These are phyloP conservation scores for Hesperia comma DNA, from an alignment of 2,888 invertebrate genomes.

Conservation along the genomic window DNA sequence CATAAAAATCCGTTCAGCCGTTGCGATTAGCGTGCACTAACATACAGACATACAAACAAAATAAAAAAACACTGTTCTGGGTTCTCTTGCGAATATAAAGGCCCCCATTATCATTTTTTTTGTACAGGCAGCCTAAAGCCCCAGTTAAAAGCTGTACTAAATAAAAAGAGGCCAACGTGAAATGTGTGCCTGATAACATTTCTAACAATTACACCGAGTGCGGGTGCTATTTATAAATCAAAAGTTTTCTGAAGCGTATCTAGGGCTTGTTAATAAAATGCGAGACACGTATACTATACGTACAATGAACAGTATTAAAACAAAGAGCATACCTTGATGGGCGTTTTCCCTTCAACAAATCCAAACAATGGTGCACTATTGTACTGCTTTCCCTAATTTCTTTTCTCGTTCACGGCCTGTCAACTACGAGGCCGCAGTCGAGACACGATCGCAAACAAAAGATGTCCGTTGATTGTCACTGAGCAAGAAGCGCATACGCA, in stretches of 20 bases:
- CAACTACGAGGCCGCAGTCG: slow-evolving; percentile 28
- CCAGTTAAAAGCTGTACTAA: no score
- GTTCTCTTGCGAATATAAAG: no score
- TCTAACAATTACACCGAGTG: no score
- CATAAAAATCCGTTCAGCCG: no score
- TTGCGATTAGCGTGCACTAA: no score
- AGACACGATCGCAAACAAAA: slow-evolving; percentile 31
- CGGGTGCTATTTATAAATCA: no score
- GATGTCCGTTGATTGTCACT: slow-evolving; percentile 22
- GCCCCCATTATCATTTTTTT: no score
- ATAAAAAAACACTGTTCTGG: no score
- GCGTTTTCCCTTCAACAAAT: slow-evolving; percentile 27
- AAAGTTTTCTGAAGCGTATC: neutral
- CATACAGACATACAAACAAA: no score
- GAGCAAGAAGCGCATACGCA: slow-evolving; percentile 19
- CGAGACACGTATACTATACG: neutral
- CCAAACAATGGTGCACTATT: slow-evolving; percentile 32
- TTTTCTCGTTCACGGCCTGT: slow-evolving; percentile 37
- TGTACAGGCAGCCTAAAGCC: no score
- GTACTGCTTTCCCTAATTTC: slow-evolving; percentile 34
- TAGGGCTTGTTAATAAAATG: neutral
- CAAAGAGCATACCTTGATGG: slow-evolving; percentile 11
- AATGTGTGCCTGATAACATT: no score
- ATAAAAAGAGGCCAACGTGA: no score
- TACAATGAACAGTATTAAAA: neutral